Evolutionary conservation across 2,113 vertebrate species (phyloP).

Genomic region (Parus major): DNA sequence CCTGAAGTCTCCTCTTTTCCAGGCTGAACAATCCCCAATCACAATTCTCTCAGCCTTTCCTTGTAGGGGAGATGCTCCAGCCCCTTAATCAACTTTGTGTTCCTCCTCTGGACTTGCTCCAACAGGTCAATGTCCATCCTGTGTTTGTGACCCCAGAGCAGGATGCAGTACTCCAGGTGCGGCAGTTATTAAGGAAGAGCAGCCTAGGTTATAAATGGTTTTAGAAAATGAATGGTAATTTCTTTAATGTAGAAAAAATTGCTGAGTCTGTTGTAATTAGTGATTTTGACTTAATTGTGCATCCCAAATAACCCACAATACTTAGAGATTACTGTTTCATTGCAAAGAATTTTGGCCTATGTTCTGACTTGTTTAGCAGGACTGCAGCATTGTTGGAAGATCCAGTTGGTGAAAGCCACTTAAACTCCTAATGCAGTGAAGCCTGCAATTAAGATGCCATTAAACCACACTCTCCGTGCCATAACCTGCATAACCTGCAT

Average conservation of each 20-base stretch:
- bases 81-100: neutral
- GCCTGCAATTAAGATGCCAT: neutral
- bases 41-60: neutral
- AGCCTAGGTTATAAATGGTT: neutral
- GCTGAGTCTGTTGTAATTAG: neutral
- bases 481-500: neutral
- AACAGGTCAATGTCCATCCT: neutral
- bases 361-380: neutral
- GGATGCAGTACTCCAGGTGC: neutral
- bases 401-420: neutral
- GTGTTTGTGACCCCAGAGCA: neutral
- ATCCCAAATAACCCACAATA: neutral
- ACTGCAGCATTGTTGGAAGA: neutral
- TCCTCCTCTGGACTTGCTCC: neutral
- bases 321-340: neutral
- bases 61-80: neutral
- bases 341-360: neutral
- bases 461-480: neutral
- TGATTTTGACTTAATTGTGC: neutral
- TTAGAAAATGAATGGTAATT: neutral
- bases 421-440: neutral
- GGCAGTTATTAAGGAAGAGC: neutral
- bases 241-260: neutral
- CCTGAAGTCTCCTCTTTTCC: neutral
- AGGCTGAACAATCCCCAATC: neutral